Conservation (phyloP, 92 coral and sea anemone species). For the Umimayanthus chanpuru region DNA sequence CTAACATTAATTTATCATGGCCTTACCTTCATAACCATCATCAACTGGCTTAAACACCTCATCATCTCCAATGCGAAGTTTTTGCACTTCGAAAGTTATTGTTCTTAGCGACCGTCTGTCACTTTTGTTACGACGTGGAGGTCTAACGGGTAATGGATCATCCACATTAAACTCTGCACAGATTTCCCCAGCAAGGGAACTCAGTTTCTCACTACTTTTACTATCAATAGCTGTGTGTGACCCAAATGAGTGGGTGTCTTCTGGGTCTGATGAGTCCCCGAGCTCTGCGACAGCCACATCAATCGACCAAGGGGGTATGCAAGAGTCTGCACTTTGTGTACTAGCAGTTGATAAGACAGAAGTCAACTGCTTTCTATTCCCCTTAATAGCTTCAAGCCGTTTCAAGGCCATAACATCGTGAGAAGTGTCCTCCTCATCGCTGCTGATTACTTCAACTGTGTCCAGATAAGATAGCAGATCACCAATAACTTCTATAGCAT, state of each 20-base stretch:
- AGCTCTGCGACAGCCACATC: conserved; percentile 82
- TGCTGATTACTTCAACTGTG: conserved; percentile 75
- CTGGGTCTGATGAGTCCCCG: conserved; percentile 83
- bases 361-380: conserved; percentile 1
- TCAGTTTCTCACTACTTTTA: conserved; percentile 30
- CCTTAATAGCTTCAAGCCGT: conserved; percentile 4
- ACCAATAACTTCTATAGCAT: conserved; percentile 73
- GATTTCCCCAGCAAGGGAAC: conserved; percentile 36
- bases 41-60: conserved; percentile 80
- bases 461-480: conserved; percentile 81
- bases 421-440: conserved; percentile 67
- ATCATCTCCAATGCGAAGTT: conserved; percentile 61
- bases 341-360: conserved; percentile 59
- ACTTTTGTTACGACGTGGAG: conserved; percentile 81
- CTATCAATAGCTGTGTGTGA: conserved; percentile 45
- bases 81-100: conserved; percentile 60
- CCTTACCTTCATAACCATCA: conserved; percentile 83
- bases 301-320: conserved; percentile 78
- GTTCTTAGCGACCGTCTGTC: conserved; percentile 76
- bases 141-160: conserved; percentile 68
- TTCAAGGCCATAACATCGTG: conserved; percentile 29
- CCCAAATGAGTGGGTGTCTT: conserved; percentile 51
- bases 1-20: not conserved
- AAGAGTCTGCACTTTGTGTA: conserved; percentile 75
- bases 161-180: conserved; percentile 30